These are phyloP conservation scores for Semotilus atromaculatus DNA, from an alignment of 2,797 vertebrate species.

Conservation along the genomic window DNA sequence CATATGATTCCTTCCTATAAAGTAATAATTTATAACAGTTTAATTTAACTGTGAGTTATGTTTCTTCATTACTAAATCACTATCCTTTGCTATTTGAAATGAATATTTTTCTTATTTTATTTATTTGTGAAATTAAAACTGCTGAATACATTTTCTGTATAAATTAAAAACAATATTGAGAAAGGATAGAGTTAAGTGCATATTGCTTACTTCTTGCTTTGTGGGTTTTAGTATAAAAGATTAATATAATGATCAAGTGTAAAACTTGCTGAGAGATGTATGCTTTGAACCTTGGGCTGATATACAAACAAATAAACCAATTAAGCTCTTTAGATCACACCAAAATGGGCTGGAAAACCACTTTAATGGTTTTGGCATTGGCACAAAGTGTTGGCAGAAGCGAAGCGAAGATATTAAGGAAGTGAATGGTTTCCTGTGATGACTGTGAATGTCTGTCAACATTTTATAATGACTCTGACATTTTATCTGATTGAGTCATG, in stretches of 20 bases:
- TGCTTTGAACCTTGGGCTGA: not conserved
- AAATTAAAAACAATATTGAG: not conserved
- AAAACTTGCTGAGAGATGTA: not conserved
- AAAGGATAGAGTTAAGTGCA: not conserved
- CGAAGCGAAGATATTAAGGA: not conserved
- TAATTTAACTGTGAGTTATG: not conserved
- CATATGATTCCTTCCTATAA: conserved; percentile 11
- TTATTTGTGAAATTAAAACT: not conserved
- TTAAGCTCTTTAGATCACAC: not conserved
- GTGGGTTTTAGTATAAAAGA: not conserved
- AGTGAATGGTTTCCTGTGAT: conserved; percentile 22
- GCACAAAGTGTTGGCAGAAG: not conserved
- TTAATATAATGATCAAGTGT: not conserved
- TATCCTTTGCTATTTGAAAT: not conserved
- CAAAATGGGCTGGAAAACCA: not conserved
- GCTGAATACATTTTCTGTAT: not conserved
- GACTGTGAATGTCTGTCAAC: not conserved
- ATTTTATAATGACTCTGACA: not conserved
- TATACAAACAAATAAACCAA: not conserved
- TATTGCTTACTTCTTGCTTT: not conserved
- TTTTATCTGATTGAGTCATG: conserved; percentile 8
- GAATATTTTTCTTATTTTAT: not conserved
- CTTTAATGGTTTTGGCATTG: not conserved
- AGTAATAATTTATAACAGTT: not conserved
- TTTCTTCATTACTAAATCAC: not conserved